Base-by-base conservation (phyloP, 2,113 vertebrate genomes). In the Lasiurus borealis region DNA sequence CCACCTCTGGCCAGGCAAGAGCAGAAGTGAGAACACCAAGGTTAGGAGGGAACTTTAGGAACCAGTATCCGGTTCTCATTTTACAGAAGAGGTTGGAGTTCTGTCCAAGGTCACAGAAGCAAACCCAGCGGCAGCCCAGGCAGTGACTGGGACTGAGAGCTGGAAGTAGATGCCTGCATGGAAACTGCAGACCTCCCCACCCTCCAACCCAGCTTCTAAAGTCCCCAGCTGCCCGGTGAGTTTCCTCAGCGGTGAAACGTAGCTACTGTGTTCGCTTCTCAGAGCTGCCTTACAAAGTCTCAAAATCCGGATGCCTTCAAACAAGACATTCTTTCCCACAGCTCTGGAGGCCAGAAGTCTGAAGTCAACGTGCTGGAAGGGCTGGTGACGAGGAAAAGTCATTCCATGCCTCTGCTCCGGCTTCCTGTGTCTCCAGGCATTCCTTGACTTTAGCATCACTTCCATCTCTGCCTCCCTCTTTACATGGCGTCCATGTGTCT, bases 121-220 rank as follows among this genome's bases (percentile, higher is more conserved):
- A 9, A 31, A 10, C 1, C 9, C 29, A 13, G 50, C 19, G 6
- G 12, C n/a, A 9, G 75, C 48, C 31, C 6, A 6, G n/a, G 69
- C 31, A 15, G 31, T 0, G 36, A 9, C 44, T 0, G 44, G 27
- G n/a, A n/a, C n/a, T n/a, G n/a, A n/a, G n/a, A n/a, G n/a, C n/a
- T n/a, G n/a, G n/a, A n/a, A n/a, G n/a, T n/a, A n/a, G n/a, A n/a
- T n/a, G n/a, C n/a, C n/a, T n/a, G n/a, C n/a, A n/a, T n/a, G n/a
- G n/a, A n/a, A n/a, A n/a, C n/a, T n/a, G n/a, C n/a, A n/a, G n/a
- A n/a, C n/a, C n/a, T n/a, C n/a, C n/a, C n/a, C n/a, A n/a, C n/a
- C n/a, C n/a, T n/a, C n/a, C n/a, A n/a, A n/a, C n/a, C n/a, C n/a
- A n/a, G n/a, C n/a, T n/a, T n/a, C n/a, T n/a, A n/a, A n/a, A 36